Evolutionary conservation across 2,113 vertebrate species (phyloP).

Genomic region (Oreochromis niloticus): DNA sequence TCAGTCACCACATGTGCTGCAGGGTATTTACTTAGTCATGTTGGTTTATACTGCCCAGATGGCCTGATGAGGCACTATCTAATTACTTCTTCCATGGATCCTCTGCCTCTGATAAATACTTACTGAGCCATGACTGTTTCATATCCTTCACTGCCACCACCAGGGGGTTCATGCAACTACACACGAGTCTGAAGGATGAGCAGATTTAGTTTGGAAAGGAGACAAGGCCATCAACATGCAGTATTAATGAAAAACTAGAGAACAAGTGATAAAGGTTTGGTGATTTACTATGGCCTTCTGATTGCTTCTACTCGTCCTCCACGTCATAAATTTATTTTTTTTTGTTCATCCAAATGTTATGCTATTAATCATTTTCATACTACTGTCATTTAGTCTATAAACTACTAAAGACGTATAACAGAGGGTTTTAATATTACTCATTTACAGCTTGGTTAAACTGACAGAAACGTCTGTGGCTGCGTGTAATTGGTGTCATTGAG

Average conservation of each 20-base stretch:
- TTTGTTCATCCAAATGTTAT: neutral
- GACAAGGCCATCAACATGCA: neutral
- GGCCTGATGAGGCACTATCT: conserved; percentile 38
- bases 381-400: neutral
- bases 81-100: conserved; percentile 36
- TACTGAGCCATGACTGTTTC: neutral
- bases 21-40: conserved; percentile 37
- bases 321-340: neutral
- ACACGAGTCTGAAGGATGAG: neutral
- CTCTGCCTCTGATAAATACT: conserved; percentile 1
- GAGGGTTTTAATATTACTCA: neutral
- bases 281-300: neutral
- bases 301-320: neutral
- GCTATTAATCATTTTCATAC: neutral
- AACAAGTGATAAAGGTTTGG: neutral
- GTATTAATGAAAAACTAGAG: neutral
- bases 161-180: neutral
- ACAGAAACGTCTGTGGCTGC: neutral
- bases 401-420: neutral
- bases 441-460: neutral
- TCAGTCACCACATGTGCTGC: neutral
- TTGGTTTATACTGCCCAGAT: conserved; percentile 29
- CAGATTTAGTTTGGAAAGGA: neutral
- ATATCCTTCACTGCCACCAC: conserved; percentile 29
- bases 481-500: neutral